Evolutionary conservation across 2,113 vertebrate species (phyloP).

Genomic region (Rattus rattus): DNA sequence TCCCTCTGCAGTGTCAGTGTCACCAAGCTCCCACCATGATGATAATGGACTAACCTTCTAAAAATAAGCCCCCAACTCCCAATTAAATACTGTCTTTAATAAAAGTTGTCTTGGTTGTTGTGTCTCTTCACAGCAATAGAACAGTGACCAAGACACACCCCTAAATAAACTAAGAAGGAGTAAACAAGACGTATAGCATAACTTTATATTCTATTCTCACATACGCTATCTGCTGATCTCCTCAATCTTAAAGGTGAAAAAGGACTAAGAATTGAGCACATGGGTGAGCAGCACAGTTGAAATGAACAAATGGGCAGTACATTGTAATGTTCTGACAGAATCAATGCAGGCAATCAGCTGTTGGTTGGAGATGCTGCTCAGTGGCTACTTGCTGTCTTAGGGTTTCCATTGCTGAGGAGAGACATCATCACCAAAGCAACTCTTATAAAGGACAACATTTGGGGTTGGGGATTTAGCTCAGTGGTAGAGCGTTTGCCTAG

Average conservation of each 20-base stretch:
- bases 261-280: constrained; percentile 30
- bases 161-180: background rate
- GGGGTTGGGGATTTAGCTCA: too few species aligned
- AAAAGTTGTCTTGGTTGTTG: background rate
- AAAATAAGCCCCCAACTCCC: background rate
- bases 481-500: too few species aligned
- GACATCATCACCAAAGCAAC: too few species aligned
- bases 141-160: background rate
- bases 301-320: constrained; percentile 2
- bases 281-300: constrained; percentile 3
- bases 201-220: background rate
- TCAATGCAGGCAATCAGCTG: background rate
- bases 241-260: background rate
- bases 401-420: too few species aligned
- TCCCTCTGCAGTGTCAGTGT: background rate
- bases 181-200: background rate
- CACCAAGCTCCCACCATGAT: background rate
- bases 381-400: background rate
- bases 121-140: background rate
- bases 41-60: background rate
- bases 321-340: background rate
- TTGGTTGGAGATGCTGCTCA: background rate
- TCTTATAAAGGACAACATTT: too few species aligned
- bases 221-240: background rate
- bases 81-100: background rate